These are phyloP conservation scores for Tethya wilhelma DNA, from an alignment of 37 sponge, comb jelly and placozoan genomes.

Conservation along the genomic window DNA sequence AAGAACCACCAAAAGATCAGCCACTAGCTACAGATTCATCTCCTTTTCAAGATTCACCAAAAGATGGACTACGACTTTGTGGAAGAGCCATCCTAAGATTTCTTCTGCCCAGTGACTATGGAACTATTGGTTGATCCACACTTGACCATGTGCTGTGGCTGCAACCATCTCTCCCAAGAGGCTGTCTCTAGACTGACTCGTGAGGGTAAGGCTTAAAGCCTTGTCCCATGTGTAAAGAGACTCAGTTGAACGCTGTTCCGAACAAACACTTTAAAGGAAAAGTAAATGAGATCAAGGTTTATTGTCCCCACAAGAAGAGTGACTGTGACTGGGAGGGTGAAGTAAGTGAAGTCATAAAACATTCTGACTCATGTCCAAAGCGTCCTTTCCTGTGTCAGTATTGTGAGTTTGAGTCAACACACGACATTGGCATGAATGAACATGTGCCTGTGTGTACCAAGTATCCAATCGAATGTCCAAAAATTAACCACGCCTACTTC, in stretches of 20 bases:
- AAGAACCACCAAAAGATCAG: no score
- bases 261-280: constrained; percentile 23
- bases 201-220: constrained; percentile 20
- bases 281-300: constrained; percentile 16
- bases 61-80: constrained; percentile 34
- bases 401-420: constrained; percentile 5
- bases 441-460: constrained; percentile 17
- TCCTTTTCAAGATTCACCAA: no score
- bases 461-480: constrained; percentile 28
- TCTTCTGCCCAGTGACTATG: constrained; percentile 29
- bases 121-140: constrained; percentile 33
- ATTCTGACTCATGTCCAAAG: constrained; percentile 16
- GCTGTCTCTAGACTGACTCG: not conserved
- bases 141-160: constrained; percentile 46
- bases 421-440: constrained; percentile 1
- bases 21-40: no score
- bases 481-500: no score
- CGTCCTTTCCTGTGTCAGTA: constrained; percentile 32
- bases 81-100: constrained; percentile 1
- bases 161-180: constrained; percentile 8
- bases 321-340: constrained; percentile 55
- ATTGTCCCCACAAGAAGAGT: constrained; percentile 24
- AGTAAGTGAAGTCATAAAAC: constrained; percentile 1
- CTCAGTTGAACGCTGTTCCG: not conserved
- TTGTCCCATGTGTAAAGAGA: constrained; percentile 48